A percentile compares a stretch with the other conserved stretches of the same genome.
Conservation (phyloP, 2,797 vertebrate species). For the Sebastes ruberrimus region DNA sequence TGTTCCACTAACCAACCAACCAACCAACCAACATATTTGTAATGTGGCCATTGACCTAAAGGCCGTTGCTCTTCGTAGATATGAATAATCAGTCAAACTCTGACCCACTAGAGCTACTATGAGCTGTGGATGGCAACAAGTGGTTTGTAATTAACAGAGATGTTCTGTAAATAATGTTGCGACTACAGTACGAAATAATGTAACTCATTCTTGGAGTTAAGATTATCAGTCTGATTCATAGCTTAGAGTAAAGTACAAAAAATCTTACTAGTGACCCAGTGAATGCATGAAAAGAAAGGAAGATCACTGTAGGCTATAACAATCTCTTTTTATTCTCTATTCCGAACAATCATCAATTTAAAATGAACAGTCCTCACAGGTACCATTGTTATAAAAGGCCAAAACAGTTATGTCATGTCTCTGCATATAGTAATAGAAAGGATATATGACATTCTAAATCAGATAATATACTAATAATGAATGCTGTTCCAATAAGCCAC, state of each 20-base stretch:
- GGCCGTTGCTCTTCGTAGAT: constrained; percentile 56
- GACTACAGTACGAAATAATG: background rate
- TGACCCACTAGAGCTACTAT: constrained; percentile 34
- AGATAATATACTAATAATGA: constrained; percentile 79
- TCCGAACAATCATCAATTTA: constrained; percentile 80
- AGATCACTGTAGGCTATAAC: constrained; percentile 75
- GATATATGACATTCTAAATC: constrained; percentile 82
- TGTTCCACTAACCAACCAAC: constrained; percentile 36
- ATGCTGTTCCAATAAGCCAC: constrained; percentile 74
- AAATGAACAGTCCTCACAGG: constrained; percentile 80
- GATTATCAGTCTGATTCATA: background rate
- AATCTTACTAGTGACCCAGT: background rate
- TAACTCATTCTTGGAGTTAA: background rate
- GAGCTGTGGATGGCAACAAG: constrained; percentile 36
- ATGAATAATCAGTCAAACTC: constrained; percentile 42
- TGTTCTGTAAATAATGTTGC: constrained; percentile 3
- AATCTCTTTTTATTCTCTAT: constrained; percentile 83
- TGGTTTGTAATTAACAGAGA: constrained; percentile 47
- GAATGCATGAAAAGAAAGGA: constrained; percentile 50
- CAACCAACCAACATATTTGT: constrained; percentile 53
- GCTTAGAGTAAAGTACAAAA: background rate
- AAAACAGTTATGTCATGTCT: constrained; percentile 69
- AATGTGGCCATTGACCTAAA: constrained; percentile 49
- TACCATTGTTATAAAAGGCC: constrained; percentile 79
- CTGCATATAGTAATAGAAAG: constrained; percentile 79